Conservation (phyloP, 2,113 vertebrate genomes). For the Phainopepla nitens region DNA sequence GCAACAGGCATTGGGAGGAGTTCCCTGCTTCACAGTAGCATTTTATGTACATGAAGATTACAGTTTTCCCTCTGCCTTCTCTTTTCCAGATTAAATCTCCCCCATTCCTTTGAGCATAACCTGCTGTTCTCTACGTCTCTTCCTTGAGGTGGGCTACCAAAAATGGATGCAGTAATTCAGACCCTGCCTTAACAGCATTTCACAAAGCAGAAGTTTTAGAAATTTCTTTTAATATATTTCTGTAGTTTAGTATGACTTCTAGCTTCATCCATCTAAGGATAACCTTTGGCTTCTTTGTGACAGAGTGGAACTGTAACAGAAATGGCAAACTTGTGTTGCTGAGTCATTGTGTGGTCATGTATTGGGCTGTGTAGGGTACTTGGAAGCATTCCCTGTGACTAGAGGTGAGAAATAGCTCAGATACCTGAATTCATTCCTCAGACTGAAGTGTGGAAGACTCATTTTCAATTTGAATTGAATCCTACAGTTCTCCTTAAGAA, state of each 20-base stretch:
- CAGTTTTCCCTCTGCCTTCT: background rate
- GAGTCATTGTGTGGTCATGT: fast-evolving
- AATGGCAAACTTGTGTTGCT: background rate
- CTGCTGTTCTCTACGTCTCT: background rate
- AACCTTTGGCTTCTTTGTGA: background rate
- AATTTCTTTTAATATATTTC: background rate
- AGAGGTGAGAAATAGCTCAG: background rate
- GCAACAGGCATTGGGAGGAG: background rate
- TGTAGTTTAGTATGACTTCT: background rate
- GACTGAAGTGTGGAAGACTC: background rate
- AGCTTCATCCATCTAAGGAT: background rate
- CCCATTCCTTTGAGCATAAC: background rate
- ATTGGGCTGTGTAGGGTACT: background rate
- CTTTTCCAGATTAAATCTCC: constrained; percentile 1
- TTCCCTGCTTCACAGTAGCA: background rate
- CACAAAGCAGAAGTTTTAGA: background rate
- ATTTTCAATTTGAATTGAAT: background rate
- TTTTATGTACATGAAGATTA: background rate
- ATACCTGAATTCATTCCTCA: background rate
- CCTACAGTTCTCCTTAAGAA: background rate
- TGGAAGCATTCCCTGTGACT: background rate
- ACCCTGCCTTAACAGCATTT: background rate
- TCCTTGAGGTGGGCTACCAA: background rate
- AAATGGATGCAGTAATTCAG: background rate
- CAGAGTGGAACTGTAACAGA: background rate